Evolutionary conservation across 1,140 invertebrate species (phyloP).

Genomic region (Acromyrmex heyeri): DNA sequence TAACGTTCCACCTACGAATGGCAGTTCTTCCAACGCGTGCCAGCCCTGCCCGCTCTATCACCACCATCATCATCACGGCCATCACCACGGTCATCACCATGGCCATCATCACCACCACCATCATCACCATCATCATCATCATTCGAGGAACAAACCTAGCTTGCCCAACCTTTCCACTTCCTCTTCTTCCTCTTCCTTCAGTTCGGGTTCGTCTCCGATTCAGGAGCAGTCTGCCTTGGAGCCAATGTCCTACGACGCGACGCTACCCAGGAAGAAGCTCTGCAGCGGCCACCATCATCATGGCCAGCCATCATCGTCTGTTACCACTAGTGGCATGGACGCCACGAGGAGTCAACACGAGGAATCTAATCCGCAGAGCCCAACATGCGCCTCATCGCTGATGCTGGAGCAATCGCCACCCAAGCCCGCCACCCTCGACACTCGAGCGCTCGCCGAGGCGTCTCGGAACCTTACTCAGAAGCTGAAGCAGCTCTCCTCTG

Average conservation of each 20-base stretch:
- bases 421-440: constrained; percentile 88
- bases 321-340: constrained; percentile 13
- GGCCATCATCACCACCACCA: constrained; percentile 77
- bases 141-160: constrained; percentile 70
- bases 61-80: constrained; percentile 72
- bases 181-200: constrained; percentile 24
- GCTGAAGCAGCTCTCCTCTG: constrained; percentile 95
- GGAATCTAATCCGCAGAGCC: constrained; percentile 68
- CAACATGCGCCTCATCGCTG: constrained; percentile 59
- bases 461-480: constrained; percentile 97
- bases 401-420: constrained; percentile 54
- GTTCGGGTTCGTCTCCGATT: constrained; percentile 43
- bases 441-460: constrained; percentile 93
- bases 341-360: constrained; percentile 60
- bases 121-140: constrained; percentile 78
- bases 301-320: constrained; percentile 64
- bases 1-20: constrained; percentile 48
- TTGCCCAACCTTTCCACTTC: constrained; percentile 3
- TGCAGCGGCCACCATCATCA: constrained; percentile 79
- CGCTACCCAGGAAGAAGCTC: constrained; percentile 80
- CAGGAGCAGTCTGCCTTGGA: constrained; percentile 66
- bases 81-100: constrained; percentile 74
- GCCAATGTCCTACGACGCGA: constrained; percentile 61
- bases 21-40: constrained; percentile 76
- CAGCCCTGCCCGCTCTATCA: constrained; percentile 75